A percentile compares a stretch with the other conserved stretches of the same genome.
These are phyloP conservation scores for Bubo bubo DNA, from an alignment of 2,113 vertebrate genomes.

Conservation along the genomic window DNA sequence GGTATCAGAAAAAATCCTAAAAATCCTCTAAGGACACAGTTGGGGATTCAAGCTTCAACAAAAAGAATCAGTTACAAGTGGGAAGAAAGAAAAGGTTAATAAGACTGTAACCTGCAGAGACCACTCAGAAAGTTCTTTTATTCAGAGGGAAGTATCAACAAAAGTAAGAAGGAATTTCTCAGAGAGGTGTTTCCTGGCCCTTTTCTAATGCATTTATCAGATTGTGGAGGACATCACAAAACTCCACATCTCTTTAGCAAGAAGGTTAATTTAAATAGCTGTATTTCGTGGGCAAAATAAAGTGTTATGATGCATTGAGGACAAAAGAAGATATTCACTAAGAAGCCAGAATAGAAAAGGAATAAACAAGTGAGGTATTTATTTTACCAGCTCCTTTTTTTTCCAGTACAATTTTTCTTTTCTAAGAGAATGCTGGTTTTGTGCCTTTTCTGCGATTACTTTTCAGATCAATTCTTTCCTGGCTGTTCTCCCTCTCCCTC, in stretches of 20 bases:
- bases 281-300: neutral
- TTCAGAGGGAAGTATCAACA: neutral
- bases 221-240: neutral
- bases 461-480: neutral
- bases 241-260: neutral
- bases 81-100: slow-evolving; percentile 16
- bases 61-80: neutral
- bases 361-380: neutral
- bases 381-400: neutral
- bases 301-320: neutral
- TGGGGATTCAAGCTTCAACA: neutral
- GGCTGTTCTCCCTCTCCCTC: neutral
- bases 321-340: neutral
- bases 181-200: neutral
- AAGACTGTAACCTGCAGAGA: neutral
- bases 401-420: neutral
- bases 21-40: neutral
- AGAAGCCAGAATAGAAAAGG: neutral
- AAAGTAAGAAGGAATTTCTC: neutral
- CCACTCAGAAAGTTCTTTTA: neutral
- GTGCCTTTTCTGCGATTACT: neutral
- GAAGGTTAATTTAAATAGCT: neutral
- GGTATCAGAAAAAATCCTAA: neutral
- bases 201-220: neutral
- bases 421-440: neutral